A percentile compares a stretch with the other conserved stretches of the same genome.
Evolutionary conservation across 53 echinoderm and acorn worm species (phyloP).

Genomic region (Echinometra lucunter): DNA sequence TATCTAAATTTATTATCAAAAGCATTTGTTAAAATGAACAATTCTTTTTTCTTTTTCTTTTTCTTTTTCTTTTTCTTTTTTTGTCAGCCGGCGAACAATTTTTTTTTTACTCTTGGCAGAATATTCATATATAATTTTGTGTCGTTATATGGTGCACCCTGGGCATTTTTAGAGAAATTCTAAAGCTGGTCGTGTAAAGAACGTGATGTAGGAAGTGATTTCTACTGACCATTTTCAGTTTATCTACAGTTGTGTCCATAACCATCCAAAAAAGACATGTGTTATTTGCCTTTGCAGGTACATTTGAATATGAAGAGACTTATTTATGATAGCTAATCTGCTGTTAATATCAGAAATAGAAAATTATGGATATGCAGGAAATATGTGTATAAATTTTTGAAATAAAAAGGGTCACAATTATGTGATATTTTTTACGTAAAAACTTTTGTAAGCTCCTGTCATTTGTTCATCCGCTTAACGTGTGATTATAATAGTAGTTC

Average conservation of each 20-base stretch:
- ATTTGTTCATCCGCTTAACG: background rate
- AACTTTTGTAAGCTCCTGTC: background rate
- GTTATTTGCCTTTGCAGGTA: background rate
- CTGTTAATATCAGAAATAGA: background rate
- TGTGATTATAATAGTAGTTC: background rate
- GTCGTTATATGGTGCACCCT: no score
- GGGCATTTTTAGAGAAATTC: no score
- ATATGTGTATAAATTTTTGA: slow-evolving; percentile 53
- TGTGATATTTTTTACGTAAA: slow-evolving; percentile 53
- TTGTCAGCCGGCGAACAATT: no score
- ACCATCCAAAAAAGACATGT: background rate
- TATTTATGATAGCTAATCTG: background rate
- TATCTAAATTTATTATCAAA: no score
- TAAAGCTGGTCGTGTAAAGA: no score
- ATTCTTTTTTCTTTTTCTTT: no score
- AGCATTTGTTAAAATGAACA: no score
- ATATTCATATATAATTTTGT: no score
- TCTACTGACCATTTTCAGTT: background rate
- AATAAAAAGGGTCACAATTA: slow-evolving; percentile 39
- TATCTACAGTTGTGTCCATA: background rate
- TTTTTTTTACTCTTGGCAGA: no score
- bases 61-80: no score
- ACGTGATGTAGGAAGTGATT: no score
- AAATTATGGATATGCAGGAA: slow-evolving; percentile 27
- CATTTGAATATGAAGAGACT: slow-evolving; percentile 3